phyloP scores from a whole-genome alignment of 2,797 vertebrate species.

The Steatocranus sp. region DNA sequence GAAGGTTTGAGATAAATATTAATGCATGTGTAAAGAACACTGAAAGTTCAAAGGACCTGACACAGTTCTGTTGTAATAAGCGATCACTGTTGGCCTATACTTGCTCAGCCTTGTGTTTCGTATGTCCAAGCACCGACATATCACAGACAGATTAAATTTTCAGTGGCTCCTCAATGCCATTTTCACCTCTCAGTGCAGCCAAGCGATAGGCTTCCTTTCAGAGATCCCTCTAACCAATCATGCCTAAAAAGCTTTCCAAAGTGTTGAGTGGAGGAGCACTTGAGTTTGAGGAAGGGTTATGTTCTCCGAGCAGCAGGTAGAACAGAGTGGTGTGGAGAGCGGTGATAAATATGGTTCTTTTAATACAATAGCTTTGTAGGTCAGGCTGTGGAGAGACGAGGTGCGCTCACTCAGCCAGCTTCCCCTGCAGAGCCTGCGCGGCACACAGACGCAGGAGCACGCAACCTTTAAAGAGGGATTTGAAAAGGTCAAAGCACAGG shows the following conservation, averaged over 20 bases:
- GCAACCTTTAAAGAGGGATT: slow-evolving; percentile 75
- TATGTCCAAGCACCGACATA: slow-evolving; percentile 22
- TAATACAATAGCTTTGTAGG: slow-evolving; percentile 77
- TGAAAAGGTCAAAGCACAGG: slow-evolving; percentile 75
- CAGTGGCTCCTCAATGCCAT: slow-evolving; percentile 50
- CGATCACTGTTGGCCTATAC: not conserved
- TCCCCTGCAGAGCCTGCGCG: slow-evolving; percentile 51
- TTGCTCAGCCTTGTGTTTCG: slow-evolving; percentile 15
- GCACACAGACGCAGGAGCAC: slow-evolving; percentile 59
- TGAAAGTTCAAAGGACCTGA: not conserved
- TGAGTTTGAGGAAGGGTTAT: slow-evolving; percentile 58
- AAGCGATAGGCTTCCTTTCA: slow-evolving; percentile 37
- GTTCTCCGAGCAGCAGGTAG: slow-evolving; percentile 45
- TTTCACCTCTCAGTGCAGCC: slow-evolving; percentile 56
- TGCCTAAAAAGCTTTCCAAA: slow-evolving; percentile 63
- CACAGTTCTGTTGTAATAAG: not conserved
- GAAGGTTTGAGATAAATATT: not conserved
- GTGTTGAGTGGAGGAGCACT: slow-evolving; percentile 51
- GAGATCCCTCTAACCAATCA: slow-evolving; percentile 42
- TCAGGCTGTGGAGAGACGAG: slow-evolving; percentile 60
- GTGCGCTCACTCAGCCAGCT: slow-evolving; percentile 49
- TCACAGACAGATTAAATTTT: slow-evolving; percentile 64
- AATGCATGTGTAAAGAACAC: not conserved
- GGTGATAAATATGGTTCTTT: slow-evolving; percentile 74
- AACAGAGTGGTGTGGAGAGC: slow-evolving; percentile 45